A percentile compares a stretch with the other conserved stretches of the same genome.
Conservation (phyloP, 2,888 invertebrate species). For the Cabera pusaria region DNA sequence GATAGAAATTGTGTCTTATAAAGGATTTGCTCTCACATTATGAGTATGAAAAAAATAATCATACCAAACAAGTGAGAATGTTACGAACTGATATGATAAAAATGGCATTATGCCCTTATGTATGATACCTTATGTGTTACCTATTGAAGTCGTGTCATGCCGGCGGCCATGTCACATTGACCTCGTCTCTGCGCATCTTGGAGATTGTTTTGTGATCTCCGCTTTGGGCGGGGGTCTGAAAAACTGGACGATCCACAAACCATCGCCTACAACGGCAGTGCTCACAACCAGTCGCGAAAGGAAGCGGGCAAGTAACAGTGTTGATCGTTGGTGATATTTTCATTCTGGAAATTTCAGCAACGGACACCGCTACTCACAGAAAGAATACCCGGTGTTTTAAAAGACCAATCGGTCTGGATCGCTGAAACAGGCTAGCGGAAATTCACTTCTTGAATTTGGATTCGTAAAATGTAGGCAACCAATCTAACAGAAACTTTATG, state of each 20-base stretch:
- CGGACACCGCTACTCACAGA: constrained; percentile 73
- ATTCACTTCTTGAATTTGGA: constrained; percentile 51
- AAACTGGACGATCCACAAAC: constrained; percentile 84
- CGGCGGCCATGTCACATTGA: constrained; percentile 76
- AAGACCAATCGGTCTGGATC: constrained; percentile 58
- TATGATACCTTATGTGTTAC: constrained; percentile 83
- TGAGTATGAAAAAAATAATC: constrained; percentile 64
- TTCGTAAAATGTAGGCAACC: constrained; percentile 2
- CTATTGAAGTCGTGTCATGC: constrained; percentile 77
- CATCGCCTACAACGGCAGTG: constrained; percentile 80
- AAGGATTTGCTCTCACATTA: constrained; percentile 26
- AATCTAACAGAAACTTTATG: constrained; percentile 54
- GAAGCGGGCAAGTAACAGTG: constrained; percentile 64
- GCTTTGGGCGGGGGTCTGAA: constrained; percentile 81
- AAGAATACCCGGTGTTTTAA: constrained; percentile 53
- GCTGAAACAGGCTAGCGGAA: constrained; percentile 55
- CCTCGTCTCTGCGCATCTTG: constrained; percentile 72
- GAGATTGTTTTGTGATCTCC: constrained; percentile 73
- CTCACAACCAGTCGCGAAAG: constrained; percentile 69
- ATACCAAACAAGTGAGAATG: constrained; percentile 43
- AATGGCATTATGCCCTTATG: constrained; percentile 74
- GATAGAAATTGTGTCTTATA: constrained; percentile 20
- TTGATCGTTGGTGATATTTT: constrained; percentile 76
- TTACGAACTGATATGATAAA: constrained; percentile 56
- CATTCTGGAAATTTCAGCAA: constrained; percentile 77